Evolutionary conservation across 2,888 invertebrate species (phyloP).

Genomic region (Eugnorisma glareosa): DNA sequence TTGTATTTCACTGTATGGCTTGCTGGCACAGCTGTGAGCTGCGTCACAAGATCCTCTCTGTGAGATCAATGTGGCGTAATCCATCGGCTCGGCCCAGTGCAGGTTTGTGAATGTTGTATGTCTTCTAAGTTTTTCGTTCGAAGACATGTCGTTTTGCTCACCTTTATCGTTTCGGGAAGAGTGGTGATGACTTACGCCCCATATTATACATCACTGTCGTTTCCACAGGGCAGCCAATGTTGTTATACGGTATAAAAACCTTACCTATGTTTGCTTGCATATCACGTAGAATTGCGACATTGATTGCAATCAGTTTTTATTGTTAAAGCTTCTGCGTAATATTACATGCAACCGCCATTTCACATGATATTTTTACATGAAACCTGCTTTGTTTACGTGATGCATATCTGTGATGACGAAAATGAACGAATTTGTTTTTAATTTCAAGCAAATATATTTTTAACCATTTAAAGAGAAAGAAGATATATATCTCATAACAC

Average conservation of each 20-base stretch:
- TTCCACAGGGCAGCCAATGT: neutral
- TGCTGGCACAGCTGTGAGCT: too few relatives aligned
- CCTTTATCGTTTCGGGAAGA: neutral
- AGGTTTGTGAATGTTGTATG: neutral
- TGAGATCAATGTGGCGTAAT: too few relatives aligned
- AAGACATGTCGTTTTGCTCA: neutral
- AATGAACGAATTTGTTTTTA: too few relatives aligned
- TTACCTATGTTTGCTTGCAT: slow-evolving; percentile 30
- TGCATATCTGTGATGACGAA: neutral
- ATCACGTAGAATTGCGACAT: slow-evolving; percentile 32
- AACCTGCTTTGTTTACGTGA: slow-evolving; percentile 17
- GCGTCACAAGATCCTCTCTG: neutral
- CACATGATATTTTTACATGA: slow-evolving; percentile 2
- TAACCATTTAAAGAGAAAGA: too few relatives aligned
- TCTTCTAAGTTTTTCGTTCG: neutral
- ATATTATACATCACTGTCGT: neutral
- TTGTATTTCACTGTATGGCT: too few relatives aligned
- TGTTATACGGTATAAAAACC: neutral
- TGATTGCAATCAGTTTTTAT: slow-evolving; percentile 39
- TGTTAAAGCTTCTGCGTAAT: neutral
- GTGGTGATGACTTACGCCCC: neutral
- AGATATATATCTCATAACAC: too few relatives aligned
- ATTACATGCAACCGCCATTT: neutral
- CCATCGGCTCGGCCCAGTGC: neutral
- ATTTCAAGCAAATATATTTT: too few relatives aligned